phyloP scores from a whole-genome alignment of 2,888 invertebrate genomes.

The Drosophila hamatofila region DNA sequence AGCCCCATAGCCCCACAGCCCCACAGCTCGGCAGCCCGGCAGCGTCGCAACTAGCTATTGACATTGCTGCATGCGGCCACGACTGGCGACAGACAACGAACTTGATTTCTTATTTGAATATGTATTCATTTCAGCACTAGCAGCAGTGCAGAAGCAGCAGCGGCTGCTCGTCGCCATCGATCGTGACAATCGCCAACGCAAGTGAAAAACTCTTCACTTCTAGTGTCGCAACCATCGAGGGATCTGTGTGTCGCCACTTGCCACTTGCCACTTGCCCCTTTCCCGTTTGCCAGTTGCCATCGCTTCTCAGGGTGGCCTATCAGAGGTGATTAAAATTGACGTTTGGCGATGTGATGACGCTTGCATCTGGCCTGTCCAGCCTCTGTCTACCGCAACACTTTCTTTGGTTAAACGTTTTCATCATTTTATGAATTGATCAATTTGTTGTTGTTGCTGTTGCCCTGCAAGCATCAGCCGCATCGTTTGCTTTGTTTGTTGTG shows the following conservation, averaged over 20 bases:
- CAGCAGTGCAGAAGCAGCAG: conserved; percentile 18
- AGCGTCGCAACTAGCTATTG: conserved; percentile 37
- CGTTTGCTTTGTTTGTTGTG: conserved; percentile 78
- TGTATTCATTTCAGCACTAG: conserved; percentile 56
- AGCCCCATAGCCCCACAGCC: conserved; percentile 5
- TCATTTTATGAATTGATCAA: conserved; percentile 83
- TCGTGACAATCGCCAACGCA: conserved; percentile 81
- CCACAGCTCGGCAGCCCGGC: neutral
- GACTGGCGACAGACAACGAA: conserved; percentile 39
- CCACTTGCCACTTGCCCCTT: conserved; percentile 21
- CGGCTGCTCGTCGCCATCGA: conserved; percentile 56
- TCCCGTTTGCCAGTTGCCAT: conserved; percentile 21
- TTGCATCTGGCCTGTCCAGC: conserved; percentile 14
- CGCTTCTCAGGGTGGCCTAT: conserved; percentile 45
- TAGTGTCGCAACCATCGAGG: conserved; percentile 62
- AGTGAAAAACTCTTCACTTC: conserved; percentile 80
- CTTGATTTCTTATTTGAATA: conserved; percentile 80
- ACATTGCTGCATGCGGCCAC: conserved; percentile 42
- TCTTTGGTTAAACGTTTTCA: conserved; percentile 79
- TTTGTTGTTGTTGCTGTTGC: conserved; percentile 62
- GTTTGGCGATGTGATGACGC: conserved; percentile 68
- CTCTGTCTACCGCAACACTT: conserved; percentile 57
- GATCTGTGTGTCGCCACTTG: conserved; percentile 21
- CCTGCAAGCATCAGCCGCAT: conserved; percentile 59
- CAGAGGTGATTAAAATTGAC: conserved; percentile 79